Evolutionary conservation across 35 echinoderm and acorn worm species (phyloP), one percentile per base, ranked within the genome.

Genomic region (Lytechinus pictus): DNA sequence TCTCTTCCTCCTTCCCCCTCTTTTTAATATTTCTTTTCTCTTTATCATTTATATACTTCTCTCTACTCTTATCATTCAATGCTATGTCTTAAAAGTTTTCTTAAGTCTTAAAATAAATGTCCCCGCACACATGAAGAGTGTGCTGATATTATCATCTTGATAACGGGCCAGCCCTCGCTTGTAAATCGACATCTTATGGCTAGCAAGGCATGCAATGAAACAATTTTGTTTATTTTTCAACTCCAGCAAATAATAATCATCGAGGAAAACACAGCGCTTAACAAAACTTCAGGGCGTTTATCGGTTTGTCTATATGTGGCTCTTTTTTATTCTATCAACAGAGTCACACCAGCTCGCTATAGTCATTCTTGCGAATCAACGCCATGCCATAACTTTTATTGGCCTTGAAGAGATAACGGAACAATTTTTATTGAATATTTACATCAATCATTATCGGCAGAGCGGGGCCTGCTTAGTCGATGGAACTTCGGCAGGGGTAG

Each of bases 341-440:
- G 19, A 19, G 66, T 79, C 66, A 79, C 66, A 79, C 66, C 66
- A 24, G n/a, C 16, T 79, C 66, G 66, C 66, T 79, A 44, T 2
- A 24, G 66, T 24, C 66, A 79, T 79, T 79, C 66, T 79, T 79
- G 21, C 66, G 66, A 79, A 79, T 79, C 66, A 79, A 79, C 66
- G 66, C 66, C 66, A 79, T 16, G 66, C 66, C 66, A 79, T 79
- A 79, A 79, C 66, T 79, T 79, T 79, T 79, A 79, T 79, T 79
- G n/a, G 66, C 66, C 66, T 79, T 5, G 66, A 16, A 79, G 66
- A 79, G 66, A 79, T 79, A 79, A 79, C 16, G 66, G 66, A 79
- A 79, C 66, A 79, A 79, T 79, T 79, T 79, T 79, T 79, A 79
- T 79, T 79, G 66, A 79, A 79, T 79, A 79, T 79, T 79, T 79